These are phyloP conservation scores for Ptilorrhoa leucosticta DNA, from an alignment of 2,113 vertebrate genomes.

Conservation along the genomic window DNA sequence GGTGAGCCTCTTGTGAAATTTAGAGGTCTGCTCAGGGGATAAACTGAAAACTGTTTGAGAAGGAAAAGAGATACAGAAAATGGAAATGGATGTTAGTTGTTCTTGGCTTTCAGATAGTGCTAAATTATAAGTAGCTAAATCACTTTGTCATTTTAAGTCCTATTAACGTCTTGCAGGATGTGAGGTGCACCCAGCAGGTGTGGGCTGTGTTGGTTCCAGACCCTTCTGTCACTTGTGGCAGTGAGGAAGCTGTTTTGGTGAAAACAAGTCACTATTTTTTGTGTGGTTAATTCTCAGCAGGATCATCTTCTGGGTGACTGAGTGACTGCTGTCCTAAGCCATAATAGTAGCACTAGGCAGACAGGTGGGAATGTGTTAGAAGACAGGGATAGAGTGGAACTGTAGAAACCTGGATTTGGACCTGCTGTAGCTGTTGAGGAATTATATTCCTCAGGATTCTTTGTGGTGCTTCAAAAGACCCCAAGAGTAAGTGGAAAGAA, in stretches of 20 bases:
- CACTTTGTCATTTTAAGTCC: neutral
- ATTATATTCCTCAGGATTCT: neutral
- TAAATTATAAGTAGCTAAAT: neutral
- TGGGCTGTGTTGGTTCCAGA: neutral
- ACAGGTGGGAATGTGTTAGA: neutral
- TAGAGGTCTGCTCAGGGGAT: neutral
- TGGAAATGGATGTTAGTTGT: neutral
- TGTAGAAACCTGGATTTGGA: neutral
- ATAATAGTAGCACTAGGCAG: rapidly evolving
- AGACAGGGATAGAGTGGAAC: neutral
- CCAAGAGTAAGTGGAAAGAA: neutral
- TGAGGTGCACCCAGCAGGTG: neutral
- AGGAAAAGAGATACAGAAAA: neutral
- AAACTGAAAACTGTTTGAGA: neutral
- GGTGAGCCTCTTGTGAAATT: neutral
- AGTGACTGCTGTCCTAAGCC: rapidly evolving
- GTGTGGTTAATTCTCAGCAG: neutral
- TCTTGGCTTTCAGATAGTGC: neutral
- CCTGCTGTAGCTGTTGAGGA: neutral
- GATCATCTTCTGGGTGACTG: neutral
- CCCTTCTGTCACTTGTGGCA: rapidly evolving
- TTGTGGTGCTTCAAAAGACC: neutral
- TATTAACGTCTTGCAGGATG: rapidly evolving
- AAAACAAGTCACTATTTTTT: neutral
- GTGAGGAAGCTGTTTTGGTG: neutral